Base-by-base conservation (phyloP, 2,888 invertebrate species). In the Acanthococcus lagerstroemiae region DNA sequence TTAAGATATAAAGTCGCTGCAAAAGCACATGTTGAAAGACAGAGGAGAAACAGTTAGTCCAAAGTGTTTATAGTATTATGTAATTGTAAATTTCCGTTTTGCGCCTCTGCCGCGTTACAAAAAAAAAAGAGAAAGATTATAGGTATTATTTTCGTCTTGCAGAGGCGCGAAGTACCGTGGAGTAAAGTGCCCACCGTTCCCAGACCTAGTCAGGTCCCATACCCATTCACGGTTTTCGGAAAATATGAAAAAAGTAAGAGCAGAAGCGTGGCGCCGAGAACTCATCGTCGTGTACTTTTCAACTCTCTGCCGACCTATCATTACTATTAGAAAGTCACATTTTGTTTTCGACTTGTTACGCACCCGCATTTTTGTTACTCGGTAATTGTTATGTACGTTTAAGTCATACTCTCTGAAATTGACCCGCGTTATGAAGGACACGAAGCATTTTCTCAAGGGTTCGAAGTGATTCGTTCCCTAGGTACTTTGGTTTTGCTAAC, bases 161-260 rank as follows among this genome's bases (percentile, higher is more conserved):
- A 87, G 87, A 85, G 83, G 79, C 83, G 82, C 77, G 79, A 80
- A 73, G 79, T 89, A 75, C 88, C 90, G 74, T 90, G 90, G 90
- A 88, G 90, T 79, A 88, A 88, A 82, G 87, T 88, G 78, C 90
- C 90, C 74, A 86, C 82, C 79, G 90, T 90, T 74, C 88, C 90
- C 72, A 83, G 90, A 72, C 90, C 90, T 73, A 88, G 89, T 74
- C 82, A 89, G 77, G 85, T 90, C 72, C 84, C 88, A 71, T 88
- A 88, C 76, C 90, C 90, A 70, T 83, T 89, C 76, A 90, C 90
- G 71, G 90, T 89, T 71, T 90, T 85, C 81, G 90, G 90, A 58
- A 83, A 67, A 15, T 52, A 54, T n/a, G 58, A 67, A 44, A 37
- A 60, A 30, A 26, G 27, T 46, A 37, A 44, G 6, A 50, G 57